Base-by-base conservation (phyloP, 2,888 invertebrate species). In the Sturmia bella region DNA sequence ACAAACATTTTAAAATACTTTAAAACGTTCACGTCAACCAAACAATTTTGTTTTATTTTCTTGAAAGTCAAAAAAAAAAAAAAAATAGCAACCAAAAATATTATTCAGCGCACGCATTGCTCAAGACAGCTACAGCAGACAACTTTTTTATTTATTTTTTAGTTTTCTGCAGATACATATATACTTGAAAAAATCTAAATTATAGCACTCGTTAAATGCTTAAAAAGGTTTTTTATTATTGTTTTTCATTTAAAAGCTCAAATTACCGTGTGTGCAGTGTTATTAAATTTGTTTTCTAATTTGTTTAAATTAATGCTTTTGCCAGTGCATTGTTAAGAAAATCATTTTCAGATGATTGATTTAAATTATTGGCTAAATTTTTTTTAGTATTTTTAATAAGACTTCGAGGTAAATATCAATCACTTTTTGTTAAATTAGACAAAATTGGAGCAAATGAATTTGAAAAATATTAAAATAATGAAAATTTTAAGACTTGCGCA, bases 41-140 rank as follows among this genome's bases (percentile, higher is more conserved):
- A 54, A 48, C 37, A 17, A 56, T 54, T 73, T 74, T 17, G 7
- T 48, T 37, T 57, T 13, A 13, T 1, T 41, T 59, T 24, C 4
- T 6, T 45, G 48, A 6, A 15, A 56, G 37, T 27, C 45, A 64
- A 64, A 9, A 45, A n/a, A 56, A 32, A 4, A 61, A 69, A 59
- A 48, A 17, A 17, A 9, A 6, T 13, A 37, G 7, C n/a, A 43
- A 52, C 24, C 21, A 54, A 56, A 73, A 68, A 27, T 43, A 78
- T 64, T 82, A 82, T 82, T 82, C 78, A 82, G 82, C 78, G 78
- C 82, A 82, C 82, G 82, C 82, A 75, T 78, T 70, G 61, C 66
- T 66, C 75, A 70, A 82, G 82, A 78, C 74, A 72, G 74, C 78
- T 75, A 82, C 70, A 64, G 64, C n/a, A n/a, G n/a, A n/a, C n/a